Percentiles rank a stretch among this genome's conserved stretches.
Conservation (phyloP, 1,140 invertebrate species). For the Penaeus vannamei region DNA sequence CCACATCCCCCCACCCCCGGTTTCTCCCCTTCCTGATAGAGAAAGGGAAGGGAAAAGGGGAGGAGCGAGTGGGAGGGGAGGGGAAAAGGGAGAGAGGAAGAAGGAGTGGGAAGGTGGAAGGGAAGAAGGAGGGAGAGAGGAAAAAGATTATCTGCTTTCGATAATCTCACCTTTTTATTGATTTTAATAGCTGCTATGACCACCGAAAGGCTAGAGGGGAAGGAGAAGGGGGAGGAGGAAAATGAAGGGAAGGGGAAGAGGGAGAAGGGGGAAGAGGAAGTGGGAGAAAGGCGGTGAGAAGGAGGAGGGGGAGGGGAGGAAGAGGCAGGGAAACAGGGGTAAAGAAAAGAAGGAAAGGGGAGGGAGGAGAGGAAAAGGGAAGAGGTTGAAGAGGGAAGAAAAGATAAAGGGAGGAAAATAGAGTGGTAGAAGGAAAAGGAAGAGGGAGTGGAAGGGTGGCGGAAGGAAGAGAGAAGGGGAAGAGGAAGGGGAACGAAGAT, state of each 20-base stretch:
- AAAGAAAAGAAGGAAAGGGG: neutral
- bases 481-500: neutral
- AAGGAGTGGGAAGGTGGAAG: neutral
- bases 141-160: no score
- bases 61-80: neutral
- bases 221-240: neutral
- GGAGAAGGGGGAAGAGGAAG: no score
- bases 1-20: slow-evolving; percentile 27
- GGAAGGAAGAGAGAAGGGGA: neutral
- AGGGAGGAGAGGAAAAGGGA: neutral
- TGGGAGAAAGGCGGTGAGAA: neutral
- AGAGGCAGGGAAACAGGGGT: neutral
- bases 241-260: neutral
- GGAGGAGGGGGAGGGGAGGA: neutral
- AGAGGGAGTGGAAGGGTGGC: neutral
- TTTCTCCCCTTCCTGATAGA: slow-evolving; percentile 24
- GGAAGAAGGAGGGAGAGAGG: neutral
- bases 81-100: neutral
- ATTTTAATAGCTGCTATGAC: no score
- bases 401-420: neutral
- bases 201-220: no score
- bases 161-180: no score
- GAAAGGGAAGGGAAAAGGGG: neutral
- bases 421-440: neutral
- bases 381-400: neutral